Percentiles rank a stretch among this genome's conserved stretches.
phyloP scores from a whole-genome alignment of 2,113 vertebrate species.

The Plestiodon gilberti region DNA sequence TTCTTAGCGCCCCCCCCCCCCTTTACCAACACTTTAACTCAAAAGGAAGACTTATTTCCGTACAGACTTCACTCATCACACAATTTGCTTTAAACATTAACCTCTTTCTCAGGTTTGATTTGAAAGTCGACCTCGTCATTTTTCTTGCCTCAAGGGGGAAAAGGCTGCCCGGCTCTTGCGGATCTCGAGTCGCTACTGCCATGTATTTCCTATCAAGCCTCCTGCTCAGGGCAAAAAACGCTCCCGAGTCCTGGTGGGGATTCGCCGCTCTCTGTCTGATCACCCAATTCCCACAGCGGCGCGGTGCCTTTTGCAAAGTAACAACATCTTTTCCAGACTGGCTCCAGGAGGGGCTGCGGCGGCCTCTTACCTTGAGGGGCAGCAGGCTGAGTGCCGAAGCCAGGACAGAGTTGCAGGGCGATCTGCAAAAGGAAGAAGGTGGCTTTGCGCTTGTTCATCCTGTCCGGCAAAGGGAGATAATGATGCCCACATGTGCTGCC shows the following conservation, averaged over 20 bases:
- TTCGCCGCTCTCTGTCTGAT: neutral
- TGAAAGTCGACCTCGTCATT: neutral
- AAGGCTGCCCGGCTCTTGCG: neutral
- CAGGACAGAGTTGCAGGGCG: conserved; percentile 76
- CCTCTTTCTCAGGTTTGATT: neutral
- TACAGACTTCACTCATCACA: neutral
- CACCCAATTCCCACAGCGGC: neutral
- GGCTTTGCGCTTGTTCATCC: conserved; percentile 67
- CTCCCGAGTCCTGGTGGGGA: neutral
- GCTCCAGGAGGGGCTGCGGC: neutral
- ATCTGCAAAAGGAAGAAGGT: conserved; percentile 75
- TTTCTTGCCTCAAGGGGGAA: neutral
- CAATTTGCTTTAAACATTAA: neutral
- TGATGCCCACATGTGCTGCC: neutral
- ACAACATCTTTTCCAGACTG: neutral
- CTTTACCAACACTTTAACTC: neutral
- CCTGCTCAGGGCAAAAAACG: neutral
- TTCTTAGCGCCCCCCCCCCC: neutral
- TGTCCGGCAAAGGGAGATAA: conserved; percentile 17
- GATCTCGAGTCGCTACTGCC: neutral
- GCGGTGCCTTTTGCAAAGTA: too few species aligned
- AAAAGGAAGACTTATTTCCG: neutral
- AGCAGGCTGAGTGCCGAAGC: conserved; percentile 67
- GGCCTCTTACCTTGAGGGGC: conserved; percentile 84
- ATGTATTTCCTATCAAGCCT: neutral